These are phyloP conservation scores for Wiebesia pumilae DNA, from an alignment of 1,140 invertebrate species.

Conservation along the genomic window DNA sequence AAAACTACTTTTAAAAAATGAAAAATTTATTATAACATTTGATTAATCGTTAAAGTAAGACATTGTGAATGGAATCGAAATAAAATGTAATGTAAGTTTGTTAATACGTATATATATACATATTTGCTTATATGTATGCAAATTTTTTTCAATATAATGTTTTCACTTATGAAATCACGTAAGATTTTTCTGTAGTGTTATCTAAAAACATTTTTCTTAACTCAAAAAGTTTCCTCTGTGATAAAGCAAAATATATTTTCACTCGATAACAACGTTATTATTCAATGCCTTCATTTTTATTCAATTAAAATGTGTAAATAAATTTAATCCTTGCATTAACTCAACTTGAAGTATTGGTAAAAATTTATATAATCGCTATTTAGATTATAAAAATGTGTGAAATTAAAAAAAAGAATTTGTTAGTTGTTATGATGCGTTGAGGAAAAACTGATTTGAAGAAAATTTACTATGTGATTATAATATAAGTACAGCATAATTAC, in stretches of 20 bases:
- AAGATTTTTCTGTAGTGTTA: not conserved
- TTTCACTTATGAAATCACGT: not conserved
- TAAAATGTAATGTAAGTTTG: not conserved
- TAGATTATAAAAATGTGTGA: not conserved
- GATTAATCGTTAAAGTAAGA: not conserved
- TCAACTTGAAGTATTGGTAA: not conserved
- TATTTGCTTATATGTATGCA: not conserved
- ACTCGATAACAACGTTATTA: not conserved
- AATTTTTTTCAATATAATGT: not conserved
- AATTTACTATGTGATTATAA: not conserved
- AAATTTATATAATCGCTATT: not conserved
- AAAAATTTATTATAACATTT: not conserved
- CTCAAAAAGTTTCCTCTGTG: not conserved
- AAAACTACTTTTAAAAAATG: too few species aligned
- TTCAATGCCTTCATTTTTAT: not conserved
- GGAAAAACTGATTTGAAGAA: not conserved
- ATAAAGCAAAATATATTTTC: not conserved
- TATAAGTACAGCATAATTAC: not conserved
- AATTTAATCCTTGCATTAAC: not conserved
- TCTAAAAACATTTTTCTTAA: not conserved
- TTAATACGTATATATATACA: not conserved
- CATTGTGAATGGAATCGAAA: not conserved
- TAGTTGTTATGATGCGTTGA: not conserved
- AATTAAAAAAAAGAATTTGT: slow-evolving; percentile 1
- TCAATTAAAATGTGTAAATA: not conserved